Evolutionary conservation across 2,888 invertebrate genomes (phyloP).

Genomic region (Metalampra italica): DNA sequence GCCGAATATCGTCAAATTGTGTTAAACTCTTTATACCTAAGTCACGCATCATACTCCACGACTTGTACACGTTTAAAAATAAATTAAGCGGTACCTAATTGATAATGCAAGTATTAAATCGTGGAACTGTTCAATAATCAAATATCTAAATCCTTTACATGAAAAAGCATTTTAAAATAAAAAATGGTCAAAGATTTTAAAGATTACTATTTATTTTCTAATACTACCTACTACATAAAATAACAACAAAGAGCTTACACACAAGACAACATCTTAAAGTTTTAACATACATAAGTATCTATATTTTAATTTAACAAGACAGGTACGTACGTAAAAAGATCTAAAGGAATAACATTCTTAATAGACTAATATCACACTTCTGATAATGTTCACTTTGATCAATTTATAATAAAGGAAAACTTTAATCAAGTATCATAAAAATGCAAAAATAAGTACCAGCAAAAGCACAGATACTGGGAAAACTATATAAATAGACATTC

Average conservation of each 20-base stretch:
- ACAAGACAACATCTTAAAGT: constrained; percentile 2
- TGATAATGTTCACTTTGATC: constrained; percentile 64
- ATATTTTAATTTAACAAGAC: no score
- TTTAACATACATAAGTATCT: no score
- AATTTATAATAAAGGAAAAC: constrained; percentile 49
- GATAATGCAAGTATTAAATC: no score
- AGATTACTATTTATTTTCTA: no score
- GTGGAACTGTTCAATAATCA: not conserved
- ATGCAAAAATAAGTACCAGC: constrained; percentile 88
- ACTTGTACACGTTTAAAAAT: no score
- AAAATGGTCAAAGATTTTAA: not conserved
- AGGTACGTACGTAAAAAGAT: no score
- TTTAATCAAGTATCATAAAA: constrained; percentile 80
- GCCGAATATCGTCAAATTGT: no score
- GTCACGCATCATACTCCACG: no score
- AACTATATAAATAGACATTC: constrained; percentile 87
- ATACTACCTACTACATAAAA: not conserved
- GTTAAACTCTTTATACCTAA: no score
- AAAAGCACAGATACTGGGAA: constrained; percentile 88
- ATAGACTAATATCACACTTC: constrained; percentile 73
- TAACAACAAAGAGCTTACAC: constrained; percentile 2
- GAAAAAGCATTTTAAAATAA: no score
- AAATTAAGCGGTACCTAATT: no score
- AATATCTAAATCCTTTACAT: not conserved
- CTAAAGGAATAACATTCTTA: constrained; percentile 28